Percentiles rank a stretch among this genome's conserved stretches.
Evolutionary conservation across 2,888 invertebrate genomes (phyloP).

Genomic region (Octonoba sinensis): DNA sequence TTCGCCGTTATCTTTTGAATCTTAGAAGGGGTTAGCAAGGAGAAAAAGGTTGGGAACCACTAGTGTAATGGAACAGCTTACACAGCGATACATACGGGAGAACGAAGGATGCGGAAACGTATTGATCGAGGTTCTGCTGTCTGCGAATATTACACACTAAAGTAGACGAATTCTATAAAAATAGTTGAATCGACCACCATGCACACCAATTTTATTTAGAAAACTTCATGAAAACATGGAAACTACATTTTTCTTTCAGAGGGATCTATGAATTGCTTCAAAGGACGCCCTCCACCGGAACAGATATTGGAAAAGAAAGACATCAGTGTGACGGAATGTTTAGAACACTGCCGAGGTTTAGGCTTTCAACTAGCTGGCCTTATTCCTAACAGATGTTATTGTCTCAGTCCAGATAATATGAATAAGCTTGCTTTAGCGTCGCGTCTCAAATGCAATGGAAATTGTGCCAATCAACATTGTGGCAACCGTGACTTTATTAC

Average conservation of each 20-base stretch:
- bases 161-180: too few relatives aligned
- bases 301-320: constrained; percentile 38
- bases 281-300: constrained; percentile 44
- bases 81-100: too few relatives aligned
- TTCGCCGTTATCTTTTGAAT: too few relatives aligned
- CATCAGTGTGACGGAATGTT: constrained; percentile 57
- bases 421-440: constrained; percentile 4
- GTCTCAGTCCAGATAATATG: constrained; percentile 25
- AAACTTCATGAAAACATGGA: too few relatives aligned
- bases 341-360: constrained; percentile 57
- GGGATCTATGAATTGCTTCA: constrained; percentile 58
- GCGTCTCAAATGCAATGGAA: constrained; percentile 31
- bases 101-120: too few relatives aligned
- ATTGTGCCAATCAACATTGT: constrained; percentile 51
- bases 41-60: too few relatives aligned
- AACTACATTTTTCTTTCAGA: constrained; percentile 14
- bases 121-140: too few relatives aligned
- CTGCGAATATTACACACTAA: too few relatives aligned
- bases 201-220: too few relatives aligned
- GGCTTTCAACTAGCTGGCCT: constrained; percentile 49
- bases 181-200: too few relatives aligned
- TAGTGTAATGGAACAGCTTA: too few relatives aligned
- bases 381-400: constrained; percentile 44
- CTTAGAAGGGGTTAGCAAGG: too few relatives aligned
- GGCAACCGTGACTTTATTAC: constrained; percentile 56